Base-by-base conservation (phyloP, 2,888 invertebrate species). In the Colletes collaris region DNA sequence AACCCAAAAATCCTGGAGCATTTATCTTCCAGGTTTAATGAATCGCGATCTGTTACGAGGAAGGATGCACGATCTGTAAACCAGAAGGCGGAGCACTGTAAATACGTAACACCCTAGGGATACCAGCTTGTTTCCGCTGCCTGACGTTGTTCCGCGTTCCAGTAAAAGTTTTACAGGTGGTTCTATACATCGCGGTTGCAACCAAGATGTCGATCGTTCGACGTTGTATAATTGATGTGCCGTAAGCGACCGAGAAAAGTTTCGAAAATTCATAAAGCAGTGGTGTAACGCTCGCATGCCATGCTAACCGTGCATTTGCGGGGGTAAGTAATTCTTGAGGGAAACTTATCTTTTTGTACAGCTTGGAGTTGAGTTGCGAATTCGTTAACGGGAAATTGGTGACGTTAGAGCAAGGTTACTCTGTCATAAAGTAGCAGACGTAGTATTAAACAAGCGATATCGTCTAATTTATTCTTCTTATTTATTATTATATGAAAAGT, bases 111-210 rank as follows among this genome's bases (percentile, higher is more conserved):
- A 79, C 65, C 64, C 76, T 67, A 55, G 66, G 52, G 55, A 73
- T 55, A 68, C 60, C 50, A 71, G 19, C 53, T 62, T 60, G 75
- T 69, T 81, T 59, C 56, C 70, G 27, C 56, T 46, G 35, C 55
- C 52, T 69, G 73, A 75, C 75, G 81, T 74, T 71, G 74, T 64
- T 13, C 60, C 62, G 60, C 65, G 64, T 69, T 58, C 59, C 69
- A 66, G 62, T 27, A 79, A 64, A 77, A 81, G 75, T 79, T 81
- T 79, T 79, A 81, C 81, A 72, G 62, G 75, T 79, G 79, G 81
- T 73, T 79, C 66, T 10, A 10, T 75, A 67, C 40, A 50, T 65
- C 52, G 55, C 70, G 53, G 65, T 46, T 40, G 59, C 46, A 68
- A 40, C 73, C 68, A 52, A 58, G 67, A 55, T 65, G 59, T 60